phyloP scores from a whole-genome alignment of 2,888 invertebrate species.

The Lamproptera curius region DNA sequence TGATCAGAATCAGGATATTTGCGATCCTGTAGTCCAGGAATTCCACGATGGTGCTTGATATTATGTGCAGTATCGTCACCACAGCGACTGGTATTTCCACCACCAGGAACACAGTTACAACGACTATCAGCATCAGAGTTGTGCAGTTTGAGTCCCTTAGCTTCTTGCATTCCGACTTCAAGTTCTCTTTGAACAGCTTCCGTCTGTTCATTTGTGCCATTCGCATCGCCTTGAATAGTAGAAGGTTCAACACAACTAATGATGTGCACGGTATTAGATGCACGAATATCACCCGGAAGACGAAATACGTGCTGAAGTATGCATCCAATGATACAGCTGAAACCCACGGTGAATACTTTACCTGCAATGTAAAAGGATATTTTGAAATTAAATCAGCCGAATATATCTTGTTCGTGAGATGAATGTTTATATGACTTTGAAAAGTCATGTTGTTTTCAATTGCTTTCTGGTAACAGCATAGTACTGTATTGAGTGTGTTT shows the following conservation, averaged over 20 bases:
- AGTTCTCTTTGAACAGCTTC: conserved; percentile 85
- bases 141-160: conserved; percentile 90
- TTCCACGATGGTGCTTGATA: conserved; percentile 84
- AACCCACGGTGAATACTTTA: conserved; percentile 84
- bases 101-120: conserved; percentile 89
- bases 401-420: too few relatives aligned
- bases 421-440: too few relatives aligned
- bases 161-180: conserved; percentile 88
- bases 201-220: conserved; percentile 89
- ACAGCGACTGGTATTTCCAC: conserved; percentile 92
- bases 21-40: conserved; percentile 88
- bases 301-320: conserved; percentile 90
- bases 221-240: conserved; percentile 91
- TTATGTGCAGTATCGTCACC: conserved; percentile 89
- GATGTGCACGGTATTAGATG: conserved; percentile 93
- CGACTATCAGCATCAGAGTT: conserved; percentile 91
- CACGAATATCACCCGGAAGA: conserved; percentile 93
- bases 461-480: too few relatives aligned
- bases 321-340: conserved; percentile 82
- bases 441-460: too few relatives aligned
- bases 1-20: conserved; percentile 87
- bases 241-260: conserved; percentile 91
- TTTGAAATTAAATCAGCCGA: too few relatives aligned
- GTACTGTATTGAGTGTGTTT: too few relatives aligned
- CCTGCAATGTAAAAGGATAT: conserved; percentile 42